These are phyloP conservation scores for Cephus cinctus DNA, from an alignment of 1,140 invertebrate species.

Conservation along the genomic window DNA sequence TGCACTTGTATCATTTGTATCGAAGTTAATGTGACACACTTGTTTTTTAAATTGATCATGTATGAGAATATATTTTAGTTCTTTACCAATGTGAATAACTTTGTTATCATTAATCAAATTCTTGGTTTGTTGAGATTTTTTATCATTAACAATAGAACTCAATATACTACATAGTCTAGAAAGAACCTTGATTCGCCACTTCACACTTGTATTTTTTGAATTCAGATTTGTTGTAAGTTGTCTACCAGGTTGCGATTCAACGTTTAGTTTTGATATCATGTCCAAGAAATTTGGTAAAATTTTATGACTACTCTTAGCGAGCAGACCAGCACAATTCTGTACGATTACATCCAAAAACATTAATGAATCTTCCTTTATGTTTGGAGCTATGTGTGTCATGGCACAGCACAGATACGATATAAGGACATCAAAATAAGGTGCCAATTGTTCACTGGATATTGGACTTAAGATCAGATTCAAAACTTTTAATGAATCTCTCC, in stretches of 20 bases:
- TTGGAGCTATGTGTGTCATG: constrained; percentile 81
- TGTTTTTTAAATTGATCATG: constrained; percentile 5
- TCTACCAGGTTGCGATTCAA: constrained; percentile 62
- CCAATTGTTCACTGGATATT: constrained; percentile 51
- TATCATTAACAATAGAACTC: constrained; percentile 43
- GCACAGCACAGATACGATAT: constrained; percentile 78
- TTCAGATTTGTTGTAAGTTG: constrained; percentile 65
- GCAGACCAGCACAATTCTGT: constrained; percentile 59
- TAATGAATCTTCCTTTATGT: constrained; percentile 80
- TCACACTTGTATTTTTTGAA: constrained; percentile 68
- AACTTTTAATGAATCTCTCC: constrained; percentile 68
- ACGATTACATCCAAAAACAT: constrained; percentile 72
- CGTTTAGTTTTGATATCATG: constrained; percentile 71
- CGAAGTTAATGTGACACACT: constrained; percentile 29
- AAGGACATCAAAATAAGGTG: constrained; percentile 72
- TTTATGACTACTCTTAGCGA: constrained; percentile 65
- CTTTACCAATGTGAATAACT: too few species aligned
- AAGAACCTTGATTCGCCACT: constrained; percentile 75
- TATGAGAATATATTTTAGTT: constrained; percentile 1
- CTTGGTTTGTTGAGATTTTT: constrained; percentile 14
- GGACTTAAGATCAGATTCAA: constrained; percentile 64
- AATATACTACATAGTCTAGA: constrained; percentile 65
- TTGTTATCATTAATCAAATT: constrained; percentile 11
- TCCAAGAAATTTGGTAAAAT: constrained; percentile 76
- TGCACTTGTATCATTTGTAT: constrained; percentile 9